Evolutionary conservation across 2,797 vertebrate genomes (phyloP), one percentile per base, ranked within the genome.

Genomic region (Sphenodon punctatus): DNA sequence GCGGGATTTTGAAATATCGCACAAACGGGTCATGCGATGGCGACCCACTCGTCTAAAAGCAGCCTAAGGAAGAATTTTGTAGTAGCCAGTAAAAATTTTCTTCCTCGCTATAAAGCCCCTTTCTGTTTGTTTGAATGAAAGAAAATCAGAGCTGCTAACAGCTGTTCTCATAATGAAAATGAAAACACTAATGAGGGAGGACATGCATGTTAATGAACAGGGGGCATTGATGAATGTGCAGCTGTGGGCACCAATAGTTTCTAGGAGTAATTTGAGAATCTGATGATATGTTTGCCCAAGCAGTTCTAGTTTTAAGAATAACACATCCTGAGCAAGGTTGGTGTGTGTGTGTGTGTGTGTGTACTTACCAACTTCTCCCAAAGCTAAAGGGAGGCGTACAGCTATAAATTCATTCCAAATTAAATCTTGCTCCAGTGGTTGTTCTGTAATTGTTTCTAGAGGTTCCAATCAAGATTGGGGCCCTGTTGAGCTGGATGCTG

Each of bases 101-200:
- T 61, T 81, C 68, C 63, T 71, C 46, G 66, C 74, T 78, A 42
- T 88, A 72, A 84, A 87, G 61, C 71, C 43, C 41, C 77, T 59
- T 88, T 80, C 67, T 43, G 27, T 68, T n/a, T 41, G 48, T 87
- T 41, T 71, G 82, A 84, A 1, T 55, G 82, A 81, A 87, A 89
- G 56, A 46, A 88, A 90, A 89, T 84, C 63, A 84, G 75, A 89
- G 80, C 82, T 86, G 80, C 87, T 90, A 90, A 79, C 88, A 93
- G 88, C 82, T 92, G 87, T 87, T 93, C 87, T 81, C 66, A 86
- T 89, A 90, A 89, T 78, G 78, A 60, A n/a, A 60, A 60, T 38
- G 81, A 0, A 8, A 90, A 86, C 76, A 84, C 84, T 87, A 88
- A 89, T 82, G 88, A 80, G 72, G 59, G 45, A 90, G 82, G 71